Percentiles rank a stretch among this genome's conserved stretches.
Conservation (phyloP, 2,113 vertebrate species). For the Rhea pennata region DNA sequence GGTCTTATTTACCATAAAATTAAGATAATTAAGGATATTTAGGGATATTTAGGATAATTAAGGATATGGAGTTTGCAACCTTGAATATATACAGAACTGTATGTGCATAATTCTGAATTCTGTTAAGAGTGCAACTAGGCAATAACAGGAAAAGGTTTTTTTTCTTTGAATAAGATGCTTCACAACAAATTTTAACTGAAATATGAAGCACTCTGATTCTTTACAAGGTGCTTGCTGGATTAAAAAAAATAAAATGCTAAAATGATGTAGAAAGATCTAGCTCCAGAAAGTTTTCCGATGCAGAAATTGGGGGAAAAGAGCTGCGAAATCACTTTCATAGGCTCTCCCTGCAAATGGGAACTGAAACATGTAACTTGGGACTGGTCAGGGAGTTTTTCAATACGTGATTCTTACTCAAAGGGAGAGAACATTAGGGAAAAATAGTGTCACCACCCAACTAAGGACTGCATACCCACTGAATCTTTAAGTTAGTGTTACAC, state of each 20-base stretch:
- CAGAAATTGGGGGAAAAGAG: not conserved
- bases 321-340: not conserved
- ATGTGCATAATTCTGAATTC: not conserved
- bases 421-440: not conserved
- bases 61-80: not conserved
- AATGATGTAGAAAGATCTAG: not conserved
- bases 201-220: not conserved
- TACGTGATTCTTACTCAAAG: not conserved
- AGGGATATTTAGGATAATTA: not conserved
- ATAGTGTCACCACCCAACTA: not conserved
- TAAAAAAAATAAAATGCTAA: not conserved
- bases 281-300: not conserved
- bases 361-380: not conserved
- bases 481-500: not conserved
- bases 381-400: not conserved
- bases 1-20: not conserved
- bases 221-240: not conserved
- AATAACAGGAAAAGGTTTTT: not conserved
- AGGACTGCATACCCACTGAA: not conserved
- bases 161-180: too few species aligned
- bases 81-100: not conserved
- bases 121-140: not conserved
- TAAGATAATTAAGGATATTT: not conserved
- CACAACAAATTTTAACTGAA: not conserved
- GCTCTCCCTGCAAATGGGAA: not conserved